Evolutionary conservation across 2,888 invertebrate genomes (phyloP).

Genomic region (Nemotelus pantherinus): DNA sequence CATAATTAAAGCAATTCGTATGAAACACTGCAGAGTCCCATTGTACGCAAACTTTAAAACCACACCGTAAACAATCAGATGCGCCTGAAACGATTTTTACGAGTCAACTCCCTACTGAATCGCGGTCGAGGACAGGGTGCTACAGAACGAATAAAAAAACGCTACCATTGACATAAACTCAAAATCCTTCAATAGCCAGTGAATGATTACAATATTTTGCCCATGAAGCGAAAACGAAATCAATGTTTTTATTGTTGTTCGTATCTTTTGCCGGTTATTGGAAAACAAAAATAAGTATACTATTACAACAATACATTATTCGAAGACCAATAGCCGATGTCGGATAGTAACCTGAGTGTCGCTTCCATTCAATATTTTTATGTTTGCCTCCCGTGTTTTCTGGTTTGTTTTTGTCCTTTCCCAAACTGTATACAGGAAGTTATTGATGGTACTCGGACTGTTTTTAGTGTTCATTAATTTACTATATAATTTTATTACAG

Average conservation of each 20-base stretch:
- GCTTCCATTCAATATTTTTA: constrained; percentile 27
- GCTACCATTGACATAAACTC: not conserved
- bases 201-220: not conserved
- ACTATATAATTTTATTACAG: constrained; percentile 37
- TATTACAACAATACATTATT: not conserved
- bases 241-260: constrained; percentile 29
- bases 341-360: constrained; percentile 8
- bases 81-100: constrained; percentile 37
- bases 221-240: constrained; percentile 13
- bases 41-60: not conserved
- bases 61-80: constrained; percentile 18
- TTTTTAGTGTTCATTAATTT: constrained; percentile 39
- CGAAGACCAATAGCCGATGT: not conserved
- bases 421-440: constrained; percentile 21
- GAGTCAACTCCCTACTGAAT: constrained; percentile 20
- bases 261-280: not conserved
- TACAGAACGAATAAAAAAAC: not conserved
- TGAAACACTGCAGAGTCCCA: not conserved
- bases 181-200: too few relatives aligned
- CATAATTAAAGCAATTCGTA: constrained; percentile 4
- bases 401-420: not conserved
- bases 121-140: too few relatives aligned
- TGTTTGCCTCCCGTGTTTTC: not conserved
- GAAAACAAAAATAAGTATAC: constrained; percentile 26
- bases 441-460: constrained; percentile 23